These are phyloP conservation scores for Centroberyx gerrardi DNA, from an alignment of 2,797 vertebrate genomes.

Conservation along the genomic window DNA sequence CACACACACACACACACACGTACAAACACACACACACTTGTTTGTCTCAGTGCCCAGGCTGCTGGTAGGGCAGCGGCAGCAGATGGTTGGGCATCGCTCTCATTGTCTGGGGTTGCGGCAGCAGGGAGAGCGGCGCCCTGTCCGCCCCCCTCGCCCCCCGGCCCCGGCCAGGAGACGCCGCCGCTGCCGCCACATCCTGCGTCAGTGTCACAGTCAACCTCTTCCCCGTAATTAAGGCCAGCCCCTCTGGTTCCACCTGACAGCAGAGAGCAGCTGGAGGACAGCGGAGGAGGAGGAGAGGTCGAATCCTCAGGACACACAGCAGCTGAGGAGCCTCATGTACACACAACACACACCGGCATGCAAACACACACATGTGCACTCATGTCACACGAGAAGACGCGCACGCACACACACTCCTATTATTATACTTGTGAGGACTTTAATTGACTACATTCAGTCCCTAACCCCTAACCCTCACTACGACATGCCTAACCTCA, in stretches of 20 bases:
- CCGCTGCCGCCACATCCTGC: conserved; percentile 44
- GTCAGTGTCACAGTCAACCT: conserved; percentile 73
- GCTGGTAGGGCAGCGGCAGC: conserved; percentile 57
- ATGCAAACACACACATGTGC: neutral
- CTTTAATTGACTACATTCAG: no score
- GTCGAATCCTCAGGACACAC: conserved; percentile 44
- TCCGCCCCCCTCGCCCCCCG: neutral
- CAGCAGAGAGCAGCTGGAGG: conserved; percentile 78
- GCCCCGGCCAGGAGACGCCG: conserved; percentile 40
- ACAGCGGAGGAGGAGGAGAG: conserved; percentile 62
- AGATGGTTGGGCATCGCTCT: conserved; percentile 70
- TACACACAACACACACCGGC: conserved; percentile 19
- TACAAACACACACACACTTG: conserved; percentile 14
- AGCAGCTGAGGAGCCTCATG: conserved; percentile 41
- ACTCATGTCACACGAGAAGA: neutral
- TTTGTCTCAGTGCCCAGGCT: conserved; percentile 42
- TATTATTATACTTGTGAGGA: neutral
- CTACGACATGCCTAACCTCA: no score
- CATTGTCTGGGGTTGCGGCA: conserved; percentile 61
- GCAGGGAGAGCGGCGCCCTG: conserved; percentile 52
- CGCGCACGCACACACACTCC: conserved; percentile 8
- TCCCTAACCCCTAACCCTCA: no score
- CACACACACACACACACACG: conserved; percentile 35
- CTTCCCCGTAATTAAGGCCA: conserved; percentile 73
- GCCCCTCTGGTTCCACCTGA: conserved; percentile 69